phyloP scores from a whole-genome alignment of 2,797 vertebrate species.

The Chaenodraco wilsoni region DNA sequence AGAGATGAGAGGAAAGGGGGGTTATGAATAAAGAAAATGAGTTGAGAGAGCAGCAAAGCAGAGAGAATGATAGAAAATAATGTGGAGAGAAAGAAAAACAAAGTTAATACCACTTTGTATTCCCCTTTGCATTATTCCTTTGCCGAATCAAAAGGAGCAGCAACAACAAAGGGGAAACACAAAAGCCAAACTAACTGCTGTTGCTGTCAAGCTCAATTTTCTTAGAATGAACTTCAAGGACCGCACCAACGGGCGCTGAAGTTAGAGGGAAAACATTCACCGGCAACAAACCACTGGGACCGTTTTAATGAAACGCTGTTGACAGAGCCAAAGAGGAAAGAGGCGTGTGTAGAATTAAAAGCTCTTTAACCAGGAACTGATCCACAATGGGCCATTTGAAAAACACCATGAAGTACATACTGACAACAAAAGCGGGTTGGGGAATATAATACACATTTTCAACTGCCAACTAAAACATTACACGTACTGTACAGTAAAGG shows the following conservation, averaged over 20 bases:
- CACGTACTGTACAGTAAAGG: constrained; percentile 9
- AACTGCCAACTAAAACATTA: constrained; percentile 14
- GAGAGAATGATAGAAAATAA: constrained; percentile 1
- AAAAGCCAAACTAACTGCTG: constrained; percentile 55
- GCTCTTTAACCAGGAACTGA: constrained; percentile 49
- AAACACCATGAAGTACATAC: constrained; percentile 44
- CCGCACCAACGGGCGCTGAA: constrained; percentile 42
- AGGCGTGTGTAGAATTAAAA: constrained; percentile 60
- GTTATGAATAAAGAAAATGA: background rate
- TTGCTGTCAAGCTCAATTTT: constrained; percentile 60
- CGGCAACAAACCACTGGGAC: constrained; percentile 46
- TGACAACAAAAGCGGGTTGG: constrained; percentile 27
- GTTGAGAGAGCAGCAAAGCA: background rate
- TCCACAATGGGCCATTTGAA: constrained; percentile 47
- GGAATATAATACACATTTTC: constrained; percentile 21
- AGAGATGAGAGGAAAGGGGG: constrained; percentile 16
- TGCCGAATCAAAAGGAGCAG: constrained; percentile 40
- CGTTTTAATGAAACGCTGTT: constrained; percentile 67
- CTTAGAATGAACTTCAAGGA: constrained; percentile 60
- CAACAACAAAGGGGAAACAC: constrained; percentile 50
- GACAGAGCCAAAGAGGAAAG: constrained; percentile 49
- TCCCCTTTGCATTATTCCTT: constrained; percentile 26
- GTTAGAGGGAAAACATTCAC: constrained; percentile 48
- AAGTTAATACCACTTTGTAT: constrained; percentile 32
- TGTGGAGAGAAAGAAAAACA: background rate